A percentile compares a stretch with the other conserved stretches of the same genome.
phyloP scores from a whole-genome alignment of 2,797 vertebrate genomes.

The Clamator glandarius region DNA sequence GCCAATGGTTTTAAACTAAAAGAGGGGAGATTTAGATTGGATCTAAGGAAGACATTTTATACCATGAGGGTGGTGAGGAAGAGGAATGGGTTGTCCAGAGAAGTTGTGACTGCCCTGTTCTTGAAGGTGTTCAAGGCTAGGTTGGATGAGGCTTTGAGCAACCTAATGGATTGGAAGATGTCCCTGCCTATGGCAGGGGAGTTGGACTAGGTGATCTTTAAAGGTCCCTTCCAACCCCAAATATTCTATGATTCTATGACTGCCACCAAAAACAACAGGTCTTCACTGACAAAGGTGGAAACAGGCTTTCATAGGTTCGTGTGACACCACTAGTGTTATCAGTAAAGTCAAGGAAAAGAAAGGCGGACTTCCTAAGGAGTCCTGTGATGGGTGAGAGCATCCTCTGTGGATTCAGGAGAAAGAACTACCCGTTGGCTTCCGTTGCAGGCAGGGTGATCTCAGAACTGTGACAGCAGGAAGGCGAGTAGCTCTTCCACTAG shows the following conservation, averaged over 20 bases:
- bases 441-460: slow-evolving; percentile 18
- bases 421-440: not conserved
- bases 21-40: not conserved
- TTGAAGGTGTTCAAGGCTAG: too few relatives aligned
- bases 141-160: too few relatives aligned
- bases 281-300: not conserved
- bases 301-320: not conserved
- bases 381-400: not conserved
- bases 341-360: not conserved
- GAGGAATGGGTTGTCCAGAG: not conserved
- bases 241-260: too few relatives aligned
- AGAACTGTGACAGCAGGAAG: not conserved
- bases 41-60: not conserved
- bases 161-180: not conserved
- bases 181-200: not conserved
- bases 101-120: not conserved
- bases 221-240: not conserved
- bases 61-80: too few relatives aligned
- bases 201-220: not conserved
- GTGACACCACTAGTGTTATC: not conserved
- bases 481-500: not conserved
- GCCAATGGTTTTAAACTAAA: not conserved
- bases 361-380: not conserved
- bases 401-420: not conserved
- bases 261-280: not conserved